Percentiles rank a stretch among this genome's conserved stretches.
phyloP scores from a whole-genome alignment of 2,888 invertebrate genomes.

The Aphodius sticticus region DNA sequence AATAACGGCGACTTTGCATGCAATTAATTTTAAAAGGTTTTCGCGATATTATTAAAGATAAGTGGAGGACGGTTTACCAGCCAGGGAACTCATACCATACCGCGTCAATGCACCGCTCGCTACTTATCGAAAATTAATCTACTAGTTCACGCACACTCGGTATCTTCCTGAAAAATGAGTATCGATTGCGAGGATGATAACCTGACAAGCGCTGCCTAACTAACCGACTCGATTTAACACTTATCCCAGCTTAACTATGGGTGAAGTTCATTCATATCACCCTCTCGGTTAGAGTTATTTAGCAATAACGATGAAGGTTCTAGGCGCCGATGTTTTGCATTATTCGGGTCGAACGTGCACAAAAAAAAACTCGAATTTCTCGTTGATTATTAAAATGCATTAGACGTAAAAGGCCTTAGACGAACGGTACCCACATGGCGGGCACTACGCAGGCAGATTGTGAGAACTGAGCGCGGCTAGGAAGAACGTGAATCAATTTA shows the following conservation, averaged over 20 bases:
- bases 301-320: neutral
- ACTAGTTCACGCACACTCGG: neutral
- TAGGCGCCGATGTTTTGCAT: neutral
- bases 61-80: constrained; percentile 48
- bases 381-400: neutral
- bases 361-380: neutral
- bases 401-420: constrained; percentile 4
- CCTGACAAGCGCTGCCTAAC: neutral
- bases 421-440: neutral
- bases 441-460: neutral
- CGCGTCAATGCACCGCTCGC: neutral
- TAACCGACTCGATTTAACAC: constrained; percentile 4
- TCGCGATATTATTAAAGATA: constrained; percentile 60
- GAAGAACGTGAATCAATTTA: constrained; percentile 4
- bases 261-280: too few species aligned
- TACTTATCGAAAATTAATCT: constrained; percentile 25
- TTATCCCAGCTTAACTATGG: neutral
- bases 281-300: neutral
- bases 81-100: neutral
- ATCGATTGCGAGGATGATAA: neutral
- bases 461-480: neutral
- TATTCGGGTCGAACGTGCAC: neutral
- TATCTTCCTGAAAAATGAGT: constrained; percentile 4
- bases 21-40: constrained; percentile 61
- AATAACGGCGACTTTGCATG: constrained; percentile 55